These are phyloP conservation scores for Trimorus sp. DNA, from an alignment of 2,888 invertebrate genomes.

Conservation along the genomic window DNA sequence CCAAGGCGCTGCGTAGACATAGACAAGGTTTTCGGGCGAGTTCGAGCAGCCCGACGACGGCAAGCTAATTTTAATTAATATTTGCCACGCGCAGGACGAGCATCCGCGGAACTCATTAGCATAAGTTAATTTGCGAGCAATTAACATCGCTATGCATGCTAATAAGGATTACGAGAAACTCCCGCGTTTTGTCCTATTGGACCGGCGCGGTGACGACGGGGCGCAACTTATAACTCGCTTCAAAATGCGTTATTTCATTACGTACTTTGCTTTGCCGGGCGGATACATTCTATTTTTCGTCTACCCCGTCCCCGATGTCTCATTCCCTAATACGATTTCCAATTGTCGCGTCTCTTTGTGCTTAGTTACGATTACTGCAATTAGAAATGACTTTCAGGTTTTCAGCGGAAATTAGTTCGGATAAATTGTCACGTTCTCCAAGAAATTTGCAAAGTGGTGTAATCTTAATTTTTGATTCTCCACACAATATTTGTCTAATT, in stretches of 20 bases:
- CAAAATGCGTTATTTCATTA: conserved; percentile 59
- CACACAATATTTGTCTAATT: no score
- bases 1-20: conserved; percentile 49
- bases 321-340: conserved; percentile 58
- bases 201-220: conserved; percentile 43
- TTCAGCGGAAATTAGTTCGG: no score
- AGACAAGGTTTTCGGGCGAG: conserved; percentile 49
- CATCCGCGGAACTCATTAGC: conserved; percentile 63
- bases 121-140: conserved; percentile 66
- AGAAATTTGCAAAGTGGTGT: no score
- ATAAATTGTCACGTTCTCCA: no score
- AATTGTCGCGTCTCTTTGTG: conserved; percentile 49
- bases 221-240: conserved; percentile 55
- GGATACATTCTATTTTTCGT: conserved; percentile 32
- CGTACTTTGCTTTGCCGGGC: conserved; percentile 38
- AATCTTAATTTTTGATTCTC: no score
- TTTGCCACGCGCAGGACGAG: conserved; percentile 65
- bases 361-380: conserved; percentile 20
- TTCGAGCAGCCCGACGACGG: conserved; percentile 49
- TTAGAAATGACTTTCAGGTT: neutral
- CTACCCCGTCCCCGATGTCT: conserved; percentile 18
- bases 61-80: conserved; percentile 64
- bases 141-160: conserved; percentile 66
- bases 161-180: conserved; percentile 65
- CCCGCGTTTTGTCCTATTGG: conserved; percentile 59